These are phyloP conservation scores for Gisinianus flammeolus DNA, from an alignment of 2,888 invertebrate species.

Conservation along the genomic window DNA sequence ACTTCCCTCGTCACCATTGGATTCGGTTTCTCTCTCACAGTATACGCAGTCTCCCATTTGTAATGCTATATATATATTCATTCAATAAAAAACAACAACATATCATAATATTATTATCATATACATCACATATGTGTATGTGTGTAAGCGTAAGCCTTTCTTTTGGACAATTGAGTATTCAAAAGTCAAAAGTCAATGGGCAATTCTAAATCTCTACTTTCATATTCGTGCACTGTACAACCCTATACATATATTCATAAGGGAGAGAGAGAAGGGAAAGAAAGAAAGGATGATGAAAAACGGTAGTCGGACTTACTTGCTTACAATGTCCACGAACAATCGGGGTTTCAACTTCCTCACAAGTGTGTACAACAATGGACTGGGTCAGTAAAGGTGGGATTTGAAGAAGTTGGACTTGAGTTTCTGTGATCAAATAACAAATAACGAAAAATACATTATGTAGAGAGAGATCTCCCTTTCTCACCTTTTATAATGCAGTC, in stretches of 20 bases:
- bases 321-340: conserved; percentile 27
- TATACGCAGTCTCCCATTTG: conserved; percentile 26
- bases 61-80: conserved; percentile 2
- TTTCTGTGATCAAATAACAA: conserved; percentile 19
- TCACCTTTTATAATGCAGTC: background rate
- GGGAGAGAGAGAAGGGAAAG: too few relatives aligned
- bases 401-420: conserved; percentile 26
- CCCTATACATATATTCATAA: too few relatives aligned
- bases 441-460: background rate
- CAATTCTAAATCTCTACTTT: too few relatives aligned
- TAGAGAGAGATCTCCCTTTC: too few relatives aligned
- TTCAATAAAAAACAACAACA: background rate
- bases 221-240: too few relatives aligned
- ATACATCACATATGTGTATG: too few relatives aligned
- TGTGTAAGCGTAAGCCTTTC: too few relatives aligned
- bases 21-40: background rate
- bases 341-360: conserved; percentile 25
- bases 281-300: too few relatives aligned
- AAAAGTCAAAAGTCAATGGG: too few relatives aligned
- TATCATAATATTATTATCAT: too few relatives aligned
- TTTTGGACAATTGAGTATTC: too few relatives aligned
- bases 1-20: background rate
- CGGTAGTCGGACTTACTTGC: conserved; percentile 31
- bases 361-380: conserved; percentile 16
- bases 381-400: conserved; percentile 24